Evolutionary conservation across 2,888 invertebrate genomes (phyloP).

Genomic region (Pyrrhosoma nymphula): DNA sequence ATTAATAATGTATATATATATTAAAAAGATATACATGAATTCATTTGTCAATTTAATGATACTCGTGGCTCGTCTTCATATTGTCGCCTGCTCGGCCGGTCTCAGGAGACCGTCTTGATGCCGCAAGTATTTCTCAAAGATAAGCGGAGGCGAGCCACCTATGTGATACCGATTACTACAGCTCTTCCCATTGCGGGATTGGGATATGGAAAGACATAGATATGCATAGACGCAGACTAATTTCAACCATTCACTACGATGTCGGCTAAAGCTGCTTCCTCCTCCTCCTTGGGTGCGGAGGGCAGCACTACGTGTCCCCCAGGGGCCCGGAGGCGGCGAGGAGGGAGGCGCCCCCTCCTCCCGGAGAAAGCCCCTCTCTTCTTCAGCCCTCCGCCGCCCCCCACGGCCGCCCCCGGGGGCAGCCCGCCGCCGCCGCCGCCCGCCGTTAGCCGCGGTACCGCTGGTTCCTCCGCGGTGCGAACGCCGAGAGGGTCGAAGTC

Average conservation of each 20-base stretch:
- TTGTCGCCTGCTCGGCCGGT: background rate
- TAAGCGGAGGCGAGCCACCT: background rate
- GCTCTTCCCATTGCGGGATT: background rate
- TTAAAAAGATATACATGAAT: conserved; percentile 36
- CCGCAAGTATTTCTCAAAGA: background rate
- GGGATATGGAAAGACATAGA: conserved; percentile 17
- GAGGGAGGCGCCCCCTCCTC: background rate
- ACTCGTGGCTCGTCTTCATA: background rate
- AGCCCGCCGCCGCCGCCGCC: background rate
- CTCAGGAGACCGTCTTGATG: background rate
- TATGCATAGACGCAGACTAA: conserved; percentile 53
- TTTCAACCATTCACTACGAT: conserved; percentile 63
- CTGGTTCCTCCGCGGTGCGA: conserved; percentile 47
- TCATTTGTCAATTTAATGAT: conserved; percentile 12
- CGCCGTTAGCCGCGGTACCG: conserved; percentile 41
- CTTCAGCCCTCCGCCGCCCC: background rate
- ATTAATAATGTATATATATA: background rate
- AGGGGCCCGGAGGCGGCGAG: background rate
- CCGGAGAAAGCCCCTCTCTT: background rate
- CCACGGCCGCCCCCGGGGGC: background rate
- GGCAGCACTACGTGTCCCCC: conserved; percentile 17
- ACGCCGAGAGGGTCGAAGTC: conserved; percentile 49
- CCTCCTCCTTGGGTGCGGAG: background rate
- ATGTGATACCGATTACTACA: conserved; percentile 9
- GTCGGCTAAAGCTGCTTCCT: conserved; percentile 51